These are phyloP conservation scores for Belgica antarctica DNA, from an alignment of 2,888 invertebrate genomes.

Conservation along the genomic window DNA sequence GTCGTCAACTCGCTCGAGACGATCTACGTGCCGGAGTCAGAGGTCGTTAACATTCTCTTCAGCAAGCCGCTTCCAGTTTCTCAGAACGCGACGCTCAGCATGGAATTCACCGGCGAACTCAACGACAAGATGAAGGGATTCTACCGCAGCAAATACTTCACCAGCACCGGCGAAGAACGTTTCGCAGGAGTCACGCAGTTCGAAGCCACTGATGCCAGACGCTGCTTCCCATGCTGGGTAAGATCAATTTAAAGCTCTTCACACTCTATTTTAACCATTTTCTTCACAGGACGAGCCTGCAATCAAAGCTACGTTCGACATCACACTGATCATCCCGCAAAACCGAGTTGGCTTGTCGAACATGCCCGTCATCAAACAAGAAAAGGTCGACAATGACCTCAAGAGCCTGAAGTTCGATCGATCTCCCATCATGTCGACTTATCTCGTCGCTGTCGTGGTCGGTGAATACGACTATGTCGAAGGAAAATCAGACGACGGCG, in stretches of 20 bases:
- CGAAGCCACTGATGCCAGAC: constrained; percentile 83
- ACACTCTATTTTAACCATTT: neutral
- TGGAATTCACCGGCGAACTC: constrained; percentile 80
- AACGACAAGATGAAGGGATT: constrained; percentile 95
- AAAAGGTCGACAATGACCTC: constrained; percentile 54
- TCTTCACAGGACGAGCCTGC: constrained; percentile 78
- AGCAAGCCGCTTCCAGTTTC: constrained; percentile 60
- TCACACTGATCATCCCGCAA: constrained; percentile 76
- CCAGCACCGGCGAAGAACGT: constrained; percentile 70
- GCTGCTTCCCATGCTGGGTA: constrained; percentile 92
- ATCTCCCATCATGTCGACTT: constrained; percentile 93
- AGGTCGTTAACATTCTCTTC: constrained; percentile 69
- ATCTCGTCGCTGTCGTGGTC: constrained; percentile 88
- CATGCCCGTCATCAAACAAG: constrained; percentile 70
- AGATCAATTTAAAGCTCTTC: neutral
- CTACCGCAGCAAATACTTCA: constrained; percentile 83
- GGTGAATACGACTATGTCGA: constrained; percentile 95
- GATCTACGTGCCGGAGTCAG: constrained; percentile 59
- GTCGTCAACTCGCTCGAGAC: constrained; percentile 48
- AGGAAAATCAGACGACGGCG: constrained; percentile 76
- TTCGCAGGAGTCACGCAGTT: constrained; percentile 91
- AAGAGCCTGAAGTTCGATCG: constrained; percentile 69
- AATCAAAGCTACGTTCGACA: constrained; percentile 91
- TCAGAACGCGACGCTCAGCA: constrained; percentile 59
- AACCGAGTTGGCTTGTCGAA: constrained; percentile 87